These are phyloP conservation scores for Macrotrachela quadricornifera DNA, from an alignment of 1,140 invertebrate genomes.

Conservation along the genomic window DNA sequence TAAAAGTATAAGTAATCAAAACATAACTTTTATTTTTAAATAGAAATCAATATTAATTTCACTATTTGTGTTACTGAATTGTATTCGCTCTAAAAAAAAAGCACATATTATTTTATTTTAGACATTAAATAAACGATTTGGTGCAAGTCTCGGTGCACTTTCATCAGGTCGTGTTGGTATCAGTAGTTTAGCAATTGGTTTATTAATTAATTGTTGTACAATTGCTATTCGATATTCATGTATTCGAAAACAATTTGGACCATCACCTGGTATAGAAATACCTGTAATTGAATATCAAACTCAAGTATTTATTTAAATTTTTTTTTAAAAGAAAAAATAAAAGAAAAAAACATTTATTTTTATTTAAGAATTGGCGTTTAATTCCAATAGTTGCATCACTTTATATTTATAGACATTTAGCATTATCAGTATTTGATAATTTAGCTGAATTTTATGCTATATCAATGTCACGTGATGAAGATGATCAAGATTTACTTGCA, in stretches of 20 bases:
- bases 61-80: too few species aligned
- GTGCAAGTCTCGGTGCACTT: constrained; percentile 46
- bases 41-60: too few species aligned
- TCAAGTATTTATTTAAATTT: background rate
- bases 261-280: constrained; percentile 30
- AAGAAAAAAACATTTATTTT: constrained; percentile 3
- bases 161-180: constrained; percentile 55
- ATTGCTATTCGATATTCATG: constrained; percentile 75
- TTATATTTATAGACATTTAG: constrained; percentile 52
- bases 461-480: constrained; percentile 27
- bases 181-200: constrained; percentile 44
- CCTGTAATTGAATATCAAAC: constrained; percentile 7
- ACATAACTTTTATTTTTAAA: too few species aligned
- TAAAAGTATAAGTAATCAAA: too few species aligned
- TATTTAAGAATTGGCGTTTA: constrained; percentile 59
- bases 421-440: constrained; percentile 36
- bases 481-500: constrained; percentile 29
- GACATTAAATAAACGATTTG: constrained; percentile 27
- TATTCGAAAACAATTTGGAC: constrained; percentile 66
- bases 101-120: too few species aligned
- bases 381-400: constrained; percentile 64
- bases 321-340: background rate
- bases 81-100: too few species aligned
- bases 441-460: constrained; percentile 36
- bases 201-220: constrained; percentile 28